phyloP scores from a whole-genome alignment of 2,888 invertebrate genomes.

The Aspidiotus rigidus region DNA sequence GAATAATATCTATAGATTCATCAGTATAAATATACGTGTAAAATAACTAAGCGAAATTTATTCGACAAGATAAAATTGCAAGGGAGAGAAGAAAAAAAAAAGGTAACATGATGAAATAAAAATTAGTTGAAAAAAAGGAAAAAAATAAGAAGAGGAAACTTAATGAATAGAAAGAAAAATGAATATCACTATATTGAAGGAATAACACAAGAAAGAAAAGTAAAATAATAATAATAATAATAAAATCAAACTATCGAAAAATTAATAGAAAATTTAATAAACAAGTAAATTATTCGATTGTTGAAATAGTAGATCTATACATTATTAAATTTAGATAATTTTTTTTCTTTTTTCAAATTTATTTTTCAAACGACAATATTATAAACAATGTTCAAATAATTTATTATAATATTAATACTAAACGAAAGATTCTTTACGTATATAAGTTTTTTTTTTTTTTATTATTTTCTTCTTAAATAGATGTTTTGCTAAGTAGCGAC shows the following conservation, averaged over 20 bases:
- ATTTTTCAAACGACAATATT: too few species aligned
- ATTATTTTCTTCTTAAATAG: too few species aligned
- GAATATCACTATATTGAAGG: slow-evolving; percentile 29
- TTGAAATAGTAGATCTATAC: too few species aligned
- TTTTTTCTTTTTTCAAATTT: too few species aligned
- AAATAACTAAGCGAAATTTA: slow-evolving; percentile 9
- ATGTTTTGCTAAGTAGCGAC: too few species aligned
- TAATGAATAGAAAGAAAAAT: slow-evolving; percentile 13
- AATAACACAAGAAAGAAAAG: slow-evolving; percentile 21
- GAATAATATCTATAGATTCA: neutral
- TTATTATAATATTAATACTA: slow-evolving; percentile 15
- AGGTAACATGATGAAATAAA: slow-evolving; percentile 30
- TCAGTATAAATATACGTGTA: neutral
- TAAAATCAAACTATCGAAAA: slow-evolving; percentile 11
- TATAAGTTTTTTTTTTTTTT: slow-evolving; percentile 12
- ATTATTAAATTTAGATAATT: too few species aligned
- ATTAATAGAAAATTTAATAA: slow-evolving; percentile 11
- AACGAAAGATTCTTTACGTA: slow-evolving; percentile 29
- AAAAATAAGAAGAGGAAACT: too few species aligned
- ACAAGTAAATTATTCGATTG: neutral
- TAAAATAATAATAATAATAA: slow-evolving; percentile 17
- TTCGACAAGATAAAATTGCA: neutral
- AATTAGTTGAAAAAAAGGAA: slow-evolving; percentile 3
- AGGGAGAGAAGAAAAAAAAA: slow-evolving; percentile 16
- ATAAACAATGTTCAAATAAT: neutral